phyloP scores from a whole-genome alignment of 2,113 vertebrate genomes.

The Cyphomyrus plagiostoma region DNA sequence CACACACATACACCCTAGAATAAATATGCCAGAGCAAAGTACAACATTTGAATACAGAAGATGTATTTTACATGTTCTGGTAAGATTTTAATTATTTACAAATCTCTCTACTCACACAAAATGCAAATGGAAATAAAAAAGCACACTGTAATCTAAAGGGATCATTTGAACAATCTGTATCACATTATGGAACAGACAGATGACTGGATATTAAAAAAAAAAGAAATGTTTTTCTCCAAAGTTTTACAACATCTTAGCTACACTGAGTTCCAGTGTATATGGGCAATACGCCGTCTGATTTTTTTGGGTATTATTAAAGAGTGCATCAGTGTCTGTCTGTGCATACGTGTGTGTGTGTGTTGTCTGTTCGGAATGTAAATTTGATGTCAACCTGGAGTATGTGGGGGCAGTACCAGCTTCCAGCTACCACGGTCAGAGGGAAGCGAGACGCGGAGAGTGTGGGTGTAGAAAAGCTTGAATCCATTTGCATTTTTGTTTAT shows the following conservation, averaged over 20 bases:
- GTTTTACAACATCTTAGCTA: background rate
- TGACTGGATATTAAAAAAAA: background rate
- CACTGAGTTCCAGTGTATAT: background rate
- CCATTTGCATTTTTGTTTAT: slow-evolving; percentile 46
- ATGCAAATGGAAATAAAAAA: background rate
- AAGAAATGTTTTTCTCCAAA: background rate
- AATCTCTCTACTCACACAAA: background rate
- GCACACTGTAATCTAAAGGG: background rate
- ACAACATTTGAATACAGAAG: background rate
- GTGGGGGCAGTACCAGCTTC: slow-evolving; percentile 65
- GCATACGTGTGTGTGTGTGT: slow-evolving; percentile 9
- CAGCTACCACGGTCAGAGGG: slow-evolving; percentile 54
- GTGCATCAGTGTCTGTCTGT: slow-evolving; percentile 20
- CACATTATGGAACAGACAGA: background rate
- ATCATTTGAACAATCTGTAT: background rate
- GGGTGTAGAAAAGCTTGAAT: slow-evolving; percentile 55
- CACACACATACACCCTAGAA: background rate
- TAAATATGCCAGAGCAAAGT: too few species aligned
- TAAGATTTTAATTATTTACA: slow-evolving; percentile 6
- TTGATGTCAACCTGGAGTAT: slow-evolving; percentile 61
- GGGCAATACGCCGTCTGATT: background rate
- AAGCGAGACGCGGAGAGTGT: slow-evolving; percentile 37
- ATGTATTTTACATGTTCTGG: background rate
- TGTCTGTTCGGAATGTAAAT: slow-evolving; percentile 63
- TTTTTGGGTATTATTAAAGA: background rate